phyloP scores from a whole-genome alignment of 2,888 invertebrate species.

The Cryptocephalus primarius region DNA sequence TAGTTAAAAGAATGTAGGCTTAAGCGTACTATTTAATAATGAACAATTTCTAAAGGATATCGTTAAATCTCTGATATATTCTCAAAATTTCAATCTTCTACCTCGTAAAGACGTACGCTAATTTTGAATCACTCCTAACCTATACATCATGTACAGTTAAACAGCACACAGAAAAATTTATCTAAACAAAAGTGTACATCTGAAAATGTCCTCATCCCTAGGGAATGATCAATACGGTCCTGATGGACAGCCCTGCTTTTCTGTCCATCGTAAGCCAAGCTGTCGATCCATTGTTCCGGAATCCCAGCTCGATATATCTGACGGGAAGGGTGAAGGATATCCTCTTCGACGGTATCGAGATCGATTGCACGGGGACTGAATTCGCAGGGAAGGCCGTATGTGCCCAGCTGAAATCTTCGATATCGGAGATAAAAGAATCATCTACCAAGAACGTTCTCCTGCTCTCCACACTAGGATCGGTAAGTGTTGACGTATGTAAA shows the following conservation, averaged over 20 bases:
- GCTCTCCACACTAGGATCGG: conserved; percentile 65
- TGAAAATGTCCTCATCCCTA: conserved; percentile 18
- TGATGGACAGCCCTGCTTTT: conserved; percentile 54
- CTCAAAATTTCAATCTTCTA: too few relatives aligned
- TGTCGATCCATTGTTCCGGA: conserved; percentile 54
- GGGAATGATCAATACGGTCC: conserved; percentile 46
- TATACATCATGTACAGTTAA: too few relatives aligned
- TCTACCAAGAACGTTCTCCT: conserved; percentile 50
- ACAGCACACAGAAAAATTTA: too few relatives aligned
- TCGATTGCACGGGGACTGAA: conserved; percentile 64
- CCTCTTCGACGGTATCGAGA: conserved; percentile 58
- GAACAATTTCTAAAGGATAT: too few relatives aligned
- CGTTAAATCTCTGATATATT: too few relatives aligned
- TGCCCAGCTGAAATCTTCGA: conserved; percentile 52
- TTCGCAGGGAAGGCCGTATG: conserved; percentile 68
- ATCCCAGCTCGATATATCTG: conserved; percentile 50
- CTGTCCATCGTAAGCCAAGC: conserved; percentile 57
- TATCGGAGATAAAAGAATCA: conserved; percentile 39
- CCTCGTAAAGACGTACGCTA: too few relatives aligned
- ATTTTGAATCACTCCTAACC: too few relatives aligned
- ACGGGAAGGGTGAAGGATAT: conserved; percentile 57
- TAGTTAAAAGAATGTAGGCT: too few relatives aligned
- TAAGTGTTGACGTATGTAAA: conserved; percentile 32
- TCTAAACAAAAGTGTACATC: too few relatives aligned
- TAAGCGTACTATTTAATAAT: too few relatives aligned